A percentile compares a stretch with the other conserved stretches of the same genome.
These are phyloP conservation scores for Xiphias gladius DNA, from an alignment of 2,113 vertebrate species.

Conservation along the genomic window DNA sequence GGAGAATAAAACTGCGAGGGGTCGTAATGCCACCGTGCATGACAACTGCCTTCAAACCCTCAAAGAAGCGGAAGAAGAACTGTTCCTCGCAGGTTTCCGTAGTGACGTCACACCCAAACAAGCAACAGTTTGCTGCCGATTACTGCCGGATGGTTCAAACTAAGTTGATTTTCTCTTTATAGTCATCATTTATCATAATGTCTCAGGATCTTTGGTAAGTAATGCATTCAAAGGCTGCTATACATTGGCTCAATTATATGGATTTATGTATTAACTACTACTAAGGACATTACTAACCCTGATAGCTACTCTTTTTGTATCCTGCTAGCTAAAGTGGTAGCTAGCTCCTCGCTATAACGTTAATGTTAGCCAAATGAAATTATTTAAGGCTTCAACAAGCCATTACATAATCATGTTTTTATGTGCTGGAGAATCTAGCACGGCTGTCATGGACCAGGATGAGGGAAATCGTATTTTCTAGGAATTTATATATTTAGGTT, in stretches of 20 bases:
- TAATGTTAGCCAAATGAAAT: constrained; percentile 14
- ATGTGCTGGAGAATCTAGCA: no score
- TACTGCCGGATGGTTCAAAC: constrained; percentile 22
- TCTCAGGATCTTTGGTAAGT: constrained; percentile 84
- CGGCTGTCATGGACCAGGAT: no score
- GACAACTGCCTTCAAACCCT: no score
- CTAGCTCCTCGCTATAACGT: constrained; percentile 7
- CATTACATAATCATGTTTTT: neutral
- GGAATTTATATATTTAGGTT: neutral
- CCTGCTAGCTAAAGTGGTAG: constrained; percentile 26
- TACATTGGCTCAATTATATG: neutral
- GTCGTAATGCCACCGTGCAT: no score
- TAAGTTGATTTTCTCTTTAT: constrained; percentile 24
- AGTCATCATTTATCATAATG: constrained; percentile 61
- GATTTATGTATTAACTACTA: neutral
- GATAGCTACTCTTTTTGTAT: neutral
- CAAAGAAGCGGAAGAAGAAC: no score
- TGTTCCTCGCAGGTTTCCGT: constrained; percentile 53
- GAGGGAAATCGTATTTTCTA: neutral
- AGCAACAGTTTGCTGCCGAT: constrained; percentile 41
- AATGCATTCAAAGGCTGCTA: accelerated
- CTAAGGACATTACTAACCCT: neutral
- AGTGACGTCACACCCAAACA: constrained; percentile 79
- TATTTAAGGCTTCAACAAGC: neutral
- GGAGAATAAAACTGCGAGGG: no score